A percentile compares a stretch with the other conserved stretches of the same genome.
Conservation (phyloP, 2,888 invertebrate species). For the Sinohyriopsis cumingii region DNA sequence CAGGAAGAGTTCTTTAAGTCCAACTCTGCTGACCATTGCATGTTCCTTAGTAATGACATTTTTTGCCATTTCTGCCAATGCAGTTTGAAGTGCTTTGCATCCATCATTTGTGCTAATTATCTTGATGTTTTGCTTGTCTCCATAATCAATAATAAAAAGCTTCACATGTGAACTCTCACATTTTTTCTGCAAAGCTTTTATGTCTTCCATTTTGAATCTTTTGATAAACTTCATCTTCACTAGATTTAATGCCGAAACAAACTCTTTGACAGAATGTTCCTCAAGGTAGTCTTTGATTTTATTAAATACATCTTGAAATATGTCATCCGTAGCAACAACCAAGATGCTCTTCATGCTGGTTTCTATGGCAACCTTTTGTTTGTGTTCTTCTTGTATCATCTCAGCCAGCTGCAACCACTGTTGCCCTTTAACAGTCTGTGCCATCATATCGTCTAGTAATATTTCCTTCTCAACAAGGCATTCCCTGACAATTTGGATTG, state of each 20-base stretch:
- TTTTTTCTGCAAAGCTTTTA: too few relatives aligned
- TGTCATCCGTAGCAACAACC: constrained; percentile 8
- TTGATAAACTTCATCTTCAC: neutral
- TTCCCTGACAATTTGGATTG: constrained; percentile 4
- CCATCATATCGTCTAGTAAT: constrained; percentile 4
- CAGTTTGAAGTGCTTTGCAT: constrained; percentile 15
- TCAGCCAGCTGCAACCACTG: neutral
- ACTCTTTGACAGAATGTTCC: constrained; percentile 13
- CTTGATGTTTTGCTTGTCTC: constrained; percentile 14
- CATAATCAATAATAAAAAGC: too few relatives aligned
- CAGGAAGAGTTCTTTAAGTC: constrained; percentile 6
- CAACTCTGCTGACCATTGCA: constrained; percentile 9
- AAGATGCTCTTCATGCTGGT: constrained; percentile 1
- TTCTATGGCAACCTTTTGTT: constrained; percentile 9
- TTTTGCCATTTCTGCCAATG: constrained; percentile 15
- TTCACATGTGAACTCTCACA: too few relatives aligned
- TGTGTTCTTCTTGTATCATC: constrained; percentile 2
- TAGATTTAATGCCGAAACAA: constrained; percentile 13
- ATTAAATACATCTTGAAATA: constrained; percentile 14
- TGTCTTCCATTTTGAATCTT: too few relatives aligned
- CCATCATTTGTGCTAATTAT: constrained; percentile 28
- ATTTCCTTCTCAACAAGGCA: constrained; percentile 3
- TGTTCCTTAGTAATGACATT: constrained; percentile 14
- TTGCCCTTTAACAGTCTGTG: too few relatives aligned
- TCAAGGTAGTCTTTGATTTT: constrained; percentile 25